Base-by-base conservation (phyloP, 2,888 invertebrate genomes). In the Cyclophora punctaria region DNA sequence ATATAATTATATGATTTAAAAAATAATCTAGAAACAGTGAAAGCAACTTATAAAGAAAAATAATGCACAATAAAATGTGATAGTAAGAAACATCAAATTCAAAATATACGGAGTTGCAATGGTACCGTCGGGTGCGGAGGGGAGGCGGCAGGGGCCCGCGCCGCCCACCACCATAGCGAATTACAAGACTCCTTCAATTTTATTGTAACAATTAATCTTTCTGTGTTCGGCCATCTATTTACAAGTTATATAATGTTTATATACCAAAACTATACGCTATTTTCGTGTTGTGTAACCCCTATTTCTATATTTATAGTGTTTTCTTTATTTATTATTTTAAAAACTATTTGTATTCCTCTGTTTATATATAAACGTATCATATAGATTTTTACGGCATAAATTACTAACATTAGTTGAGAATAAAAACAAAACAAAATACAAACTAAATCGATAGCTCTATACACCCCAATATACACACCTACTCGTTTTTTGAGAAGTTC, bases 1-100 rank as follows among this genome's bases (percentile, higher is more conserved):
- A 85, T 85, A 84, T 86, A 86, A 85, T 85, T 86, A 86, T 88
- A 86, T 86, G 81, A 83, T 87, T 86, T 71, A 69, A 81, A 83
- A 87, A 85, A 87, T 86, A 85, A 85, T 83, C 82, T 82, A 84
- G 81, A 84, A 85, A 86, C 83, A 86, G 85, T 78, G 83, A 86
- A 87, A 87, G 88, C 88, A 86, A 87, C 85, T 84, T 85, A 86
- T 80, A 79, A 60, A 71, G 80, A 80, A 81, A 83, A 80, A 80
- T 83, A 85, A 87, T 86, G 85, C 86, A 85, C 83, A 84, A 78
- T 84, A 81, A 78, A 83, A 83, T 80, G 71, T 72, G 72, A 72
- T 61, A 67, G 69, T 72, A 63, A 72, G 56, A 59, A 56, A 53
- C 52, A 48, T 74, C 66, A 20, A 20, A 67, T 63, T 72, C 76